Evolutionary conservation across 2,797 vertebrate species (phyloP).

Genomic region (Gambelia wislizenii): DNA sequence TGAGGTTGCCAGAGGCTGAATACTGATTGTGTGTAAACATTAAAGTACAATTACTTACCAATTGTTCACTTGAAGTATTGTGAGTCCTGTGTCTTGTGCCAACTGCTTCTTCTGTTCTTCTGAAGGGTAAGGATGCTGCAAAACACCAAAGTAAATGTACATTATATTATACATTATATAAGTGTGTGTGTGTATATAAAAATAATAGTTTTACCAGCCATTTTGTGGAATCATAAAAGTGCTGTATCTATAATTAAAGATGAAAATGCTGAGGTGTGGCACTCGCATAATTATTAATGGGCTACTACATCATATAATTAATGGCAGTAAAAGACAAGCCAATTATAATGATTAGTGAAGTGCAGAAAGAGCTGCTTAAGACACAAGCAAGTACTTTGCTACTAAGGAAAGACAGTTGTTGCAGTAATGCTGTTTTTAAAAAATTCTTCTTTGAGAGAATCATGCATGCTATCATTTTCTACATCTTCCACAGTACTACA

Average conservation of each 20-base stretch:
- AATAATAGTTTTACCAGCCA: conserved; percentile 62
- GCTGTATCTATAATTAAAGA: conserved; percentile 84
- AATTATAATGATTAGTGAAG: conserved; percentile 99
- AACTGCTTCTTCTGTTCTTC: conserved; percentile 99
- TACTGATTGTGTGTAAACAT: conserved; percentile 80
- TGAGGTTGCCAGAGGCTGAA: conserved; percentile 76
- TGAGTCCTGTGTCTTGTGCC: conserved; percentile 99
- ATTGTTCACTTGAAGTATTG: conserved; percentile 99
- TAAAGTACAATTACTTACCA: conserved; percentile 87
- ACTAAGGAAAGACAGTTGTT: conserved; percentile 78
- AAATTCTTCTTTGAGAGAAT: conserved; percentile 44
- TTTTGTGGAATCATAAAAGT: conserved; percentile 75
- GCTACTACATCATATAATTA: conserved; percentile 98
- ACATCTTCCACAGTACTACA: conserved; percentile 32
- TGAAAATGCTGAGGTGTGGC: conserved; percentile 89
- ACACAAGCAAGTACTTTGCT: conserved; percentile 81
- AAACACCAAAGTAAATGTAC: conserved; percentile 74
- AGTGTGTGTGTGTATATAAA: conserved; percentile 52
- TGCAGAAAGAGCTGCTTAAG: conserved; percentile 94
- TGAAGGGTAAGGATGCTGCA: conserved; percentile 98
- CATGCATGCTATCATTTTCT: conserved; percentile 15
- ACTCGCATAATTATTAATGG: conserved; percentile 91
- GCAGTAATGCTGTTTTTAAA: conserved; percentile 67
- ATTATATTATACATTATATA: conserved; percentile 6
- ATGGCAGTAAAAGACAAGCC: conserved; percentile 95